phyloP scores from a whole-genome alignment of 1,140 invertebrate genomes.

The Bradysia coprophila region DNA sequence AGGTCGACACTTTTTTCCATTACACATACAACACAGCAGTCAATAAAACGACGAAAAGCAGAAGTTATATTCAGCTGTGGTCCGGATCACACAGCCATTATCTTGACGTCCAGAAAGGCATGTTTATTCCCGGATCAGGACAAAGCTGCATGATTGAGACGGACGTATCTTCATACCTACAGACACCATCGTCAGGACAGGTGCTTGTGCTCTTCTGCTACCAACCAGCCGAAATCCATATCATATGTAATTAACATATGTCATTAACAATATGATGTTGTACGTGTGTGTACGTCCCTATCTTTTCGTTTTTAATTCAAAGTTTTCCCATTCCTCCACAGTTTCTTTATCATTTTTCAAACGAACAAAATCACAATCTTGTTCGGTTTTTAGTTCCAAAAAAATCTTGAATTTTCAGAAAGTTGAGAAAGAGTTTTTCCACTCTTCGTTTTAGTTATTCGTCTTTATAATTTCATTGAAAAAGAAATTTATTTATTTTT shows the following conservation, averaged over 20 bases:
- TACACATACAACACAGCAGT: too few species aligned
- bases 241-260: slow-evolving; percentile 28
- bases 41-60: too few species aligned
- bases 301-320: not conserved
- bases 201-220: slow-evolving; percentile 28
- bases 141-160: slow-evolving; percentile 70
- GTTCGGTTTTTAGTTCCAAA: too few species aligned
- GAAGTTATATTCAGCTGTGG: too few species aligned
- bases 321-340: not conserved
- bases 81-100: too few species aligned
- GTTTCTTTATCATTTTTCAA: not conserved
- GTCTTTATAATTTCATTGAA: not conserved
- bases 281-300: slow-evolving; percentile 6
- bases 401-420: too few species aligned
- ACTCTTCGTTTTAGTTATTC: too few species aligned
- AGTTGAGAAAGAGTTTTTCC: too few species aligned
- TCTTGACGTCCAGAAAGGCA: not conserved
- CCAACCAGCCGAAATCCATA: slow-evolving; percentile 20
- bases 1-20: too few species aligned
- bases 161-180: slow-evolving; percentile 63
- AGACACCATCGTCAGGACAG: slow-evolving; percentile 64
- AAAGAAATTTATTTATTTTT: slow-evolving; percentile 1
- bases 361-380: not conserved
- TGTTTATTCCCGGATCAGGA: slow-evolving; percentile 22
- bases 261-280: slow-evolving; percentile 25